A percentile compares a stretch with the other conserved stretches of the same genome.
Evolutionary conservation across 2,113 vertebrate genomes (phyloP).

Genomic region (Heterotilapia buettikoferi): DNA sequence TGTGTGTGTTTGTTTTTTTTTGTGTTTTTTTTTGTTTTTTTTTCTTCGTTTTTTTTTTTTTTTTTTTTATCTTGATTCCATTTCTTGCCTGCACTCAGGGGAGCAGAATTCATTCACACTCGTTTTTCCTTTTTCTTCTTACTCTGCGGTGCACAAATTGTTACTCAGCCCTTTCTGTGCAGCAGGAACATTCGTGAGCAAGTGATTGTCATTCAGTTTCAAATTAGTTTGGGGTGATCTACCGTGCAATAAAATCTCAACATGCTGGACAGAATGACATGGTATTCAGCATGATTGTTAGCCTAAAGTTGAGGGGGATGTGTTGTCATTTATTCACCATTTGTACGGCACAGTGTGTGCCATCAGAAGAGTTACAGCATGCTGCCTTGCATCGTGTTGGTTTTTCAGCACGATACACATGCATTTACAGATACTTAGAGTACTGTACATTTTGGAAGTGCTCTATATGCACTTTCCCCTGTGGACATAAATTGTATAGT

Average conservation of each 20-base stretch:
- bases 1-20: neutral
- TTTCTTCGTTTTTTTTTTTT: neutral
- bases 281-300: conserved; percentile 37
- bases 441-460: neutral
- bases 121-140: conserved; percentile 24
- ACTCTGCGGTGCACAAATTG: conserved; percentile 49
- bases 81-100: conserved; percentile 51
- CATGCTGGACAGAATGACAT: conserved; percentile 45
- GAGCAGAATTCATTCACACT: conserved; percentile 55
- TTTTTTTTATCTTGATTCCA: conserved; percentile 48
- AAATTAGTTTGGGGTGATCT: conserved; percentile 53
- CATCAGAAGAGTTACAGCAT: conserved; percentile 35
- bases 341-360: conserved; percentile 24
- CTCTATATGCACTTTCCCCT: neutral
- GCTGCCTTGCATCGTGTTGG: neutral
- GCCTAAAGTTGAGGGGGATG: conserved; percentile 26
- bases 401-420: neutral
- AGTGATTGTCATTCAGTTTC: conserved; percentile 54
- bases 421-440: neutral
- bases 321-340: conserved; percentile 37
- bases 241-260: conserved; percentile 39
- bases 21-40: neutral
- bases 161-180: conserved; percentile 45
- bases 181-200: conserved; percentile 10
- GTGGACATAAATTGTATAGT: neutral